Conservation (phyloP, 2,797 vertebrate species). For the Salmo trutta region DNA sequence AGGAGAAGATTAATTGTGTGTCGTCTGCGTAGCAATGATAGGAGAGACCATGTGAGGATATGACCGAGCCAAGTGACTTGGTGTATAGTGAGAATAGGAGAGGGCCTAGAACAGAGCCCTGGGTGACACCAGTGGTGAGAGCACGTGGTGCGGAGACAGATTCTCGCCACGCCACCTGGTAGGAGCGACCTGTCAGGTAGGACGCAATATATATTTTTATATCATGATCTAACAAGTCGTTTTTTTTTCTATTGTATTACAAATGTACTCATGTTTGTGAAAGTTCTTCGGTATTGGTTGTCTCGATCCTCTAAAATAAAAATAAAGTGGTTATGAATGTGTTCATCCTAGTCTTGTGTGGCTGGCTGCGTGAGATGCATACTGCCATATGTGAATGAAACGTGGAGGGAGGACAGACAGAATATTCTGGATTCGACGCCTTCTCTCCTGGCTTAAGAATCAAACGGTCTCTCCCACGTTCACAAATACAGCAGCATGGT, state of each 20-base stretch:
- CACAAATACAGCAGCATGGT: neutral
- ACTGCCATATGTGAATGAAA: conserved; percentile 1
- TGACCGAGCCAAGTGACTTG: no score
- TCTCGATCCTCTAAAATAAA: neutral
- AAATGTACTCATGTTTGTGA: neutral
- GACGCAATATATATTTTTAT: conserved; percentile 29
- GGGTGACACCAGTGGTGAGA: no score
- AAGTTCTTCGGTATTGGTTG: neutral
- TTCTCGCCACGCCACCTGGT: no score
- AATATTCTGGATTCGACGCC: neutral
- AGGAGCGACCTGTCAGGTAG: no score
- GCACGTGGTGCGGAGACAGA: no score
- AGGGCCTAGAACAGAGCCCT: no score
- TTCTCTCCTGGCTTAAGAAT: neutral
- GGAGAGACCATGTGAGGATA: no score
- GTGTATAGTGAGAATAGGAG: no score
- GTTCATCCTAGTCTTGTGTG: conserved; percentile 1
- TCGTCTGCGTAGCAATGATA: no score
- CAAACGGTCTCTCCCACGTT: neutral
- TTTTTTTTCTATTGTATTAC: neutral
- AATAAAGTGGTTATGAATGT: conserved; percentile 7
- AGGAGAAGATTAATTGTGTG: no score
- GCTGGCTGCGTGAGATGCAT: neutral
- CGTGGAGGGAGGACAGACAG: neutral
- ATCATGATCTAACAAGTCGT: conserved; percentile 7